These are phyloP conservation scores for Byasa hedistus DNA, from an alignment of 2,888 invertebrate species.

Conservation along the genomic window DNA sequence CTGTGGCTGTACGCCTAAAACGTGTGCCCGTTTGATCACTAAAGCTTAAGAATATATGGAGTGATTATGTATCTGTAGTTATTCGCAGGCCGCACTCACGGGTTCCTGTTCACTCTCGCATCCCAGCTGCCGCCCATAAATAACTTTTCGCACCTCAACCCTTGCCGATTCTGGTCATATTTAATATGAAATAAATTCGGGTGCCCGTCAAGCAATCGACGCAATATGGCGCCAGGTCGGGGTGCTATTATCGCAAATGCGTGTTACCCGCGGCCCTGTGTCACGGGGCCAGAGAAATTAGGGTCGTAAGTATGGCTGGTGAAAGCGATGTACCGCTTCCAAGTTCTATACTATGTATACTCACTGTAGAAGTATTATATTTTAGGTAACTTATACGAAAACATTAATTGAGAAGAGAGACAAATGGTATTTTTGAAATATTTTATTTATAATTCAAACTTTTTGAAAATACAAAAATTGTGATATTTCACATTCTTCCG, in stretches of 20 bases:
- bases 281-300: conserved; percentile 42
- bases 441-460: no score
- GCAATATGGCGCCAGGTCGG: conserved; percentile 72
- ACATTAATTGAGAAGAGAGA: not conserved
- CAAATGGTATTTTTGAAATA: no score
- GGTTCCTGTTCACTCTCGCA: conserved; percentile 33
- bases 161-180: conserved; percentile 50
- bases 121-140: conserved; percentile 60
- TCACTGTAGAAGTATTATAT: not conserved
- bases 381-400: not conserved
- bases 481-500: not conserved
- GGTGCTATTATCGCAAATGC: conserved; percentile 64
- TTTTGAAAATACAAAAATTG: no score
- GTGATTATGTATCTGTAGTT: not conserved
- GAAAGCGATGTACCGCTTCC: not conserved
- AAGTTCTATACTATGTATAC: not conserved
- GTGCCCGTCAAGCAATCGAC: conserved; percentile 69
- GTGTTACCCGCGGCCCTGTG: conserved; percentile 61
- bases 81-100: conserved; percentile 11
- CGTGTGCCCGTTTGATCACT: not conserved
- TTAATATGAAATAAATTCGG: conserved; percentile 74
- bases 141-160: conserved; percentile 69
- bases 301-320: conserved; percentile 4
- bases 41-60: not conserved
- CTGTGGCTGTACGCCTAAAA: no score